phyloP scores from a whole-genome alignment of 2,113 vertebrate genomes.

The Callorhinus ursinus region DNA sequence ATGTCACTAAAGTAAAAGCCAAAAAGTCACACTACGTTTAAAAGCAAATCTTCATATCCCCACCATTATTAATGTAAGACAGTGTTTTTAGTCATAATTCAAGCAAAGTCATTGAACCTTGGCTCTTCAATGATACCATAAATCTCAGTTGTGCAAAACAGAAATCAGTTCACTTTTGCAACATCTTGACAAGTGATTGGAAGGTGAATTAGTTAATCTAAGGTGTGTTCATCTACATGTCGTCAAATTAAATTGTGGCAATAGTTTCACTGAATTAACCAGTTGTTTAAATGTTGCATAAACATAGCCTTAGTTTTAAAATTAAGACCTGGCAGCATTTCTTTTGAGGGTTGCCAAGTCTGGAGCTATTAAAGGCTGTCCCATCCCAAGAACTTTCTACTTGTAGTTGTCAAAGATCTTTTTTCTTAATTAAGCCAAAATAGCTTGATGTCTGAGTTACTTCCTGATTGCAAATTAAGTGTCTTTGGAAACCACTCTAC shows the following conservation, averaged over 20 bases:
- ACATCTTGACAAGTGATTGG: conserved; percentile 43
- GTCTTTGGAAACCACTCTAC: conserved; percentile 44
- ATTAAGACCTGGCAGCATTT: conserved; percentile 58
- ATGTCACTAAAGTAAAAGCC: conserved; percentile 14
- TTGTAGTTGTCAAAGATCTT: conserved; percentile 59
- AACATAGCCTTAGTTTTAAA: conserved; percentile 60
- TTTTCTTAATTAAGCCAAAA: conserved; percentile 70
- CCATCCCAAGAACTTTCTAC: conserved; percentile 66
- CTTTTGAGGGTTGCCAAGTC: conserved; percentile 56
- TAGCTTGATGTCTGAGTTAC: conserved; percentile 64
- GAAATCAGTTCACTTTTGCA: conserved; percentile 36
- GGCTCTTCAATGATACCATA: conserved; percentile 33
- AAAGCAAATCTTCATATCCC: conserved; percentile 58
- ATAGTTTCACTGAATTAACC: conserved; percentile 47
- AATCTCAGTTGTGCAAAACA: conserved; percentile 43
- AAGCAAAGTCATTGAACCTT: conserved; percentile 54
- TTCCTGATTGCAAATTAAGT: conserved; percentile 60
- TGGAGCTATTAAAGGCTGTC: conserved; percentile 57
- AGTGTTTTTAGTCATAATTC: conserved; percentile 55
- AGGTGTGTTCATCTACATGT: conserved; percentile 50
- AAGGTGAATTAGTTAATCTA: conserved; percentile 58
- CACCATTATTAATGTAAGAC: conserved; percentile 1
- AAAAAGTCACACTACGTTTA: not conserved
- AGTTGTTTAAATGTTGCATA: conserved; percentile 61
- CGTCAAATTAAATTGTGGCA: conserved; percentile 14